Evolutionary conservation across 2,888 invertebrate species (phyloP).

Genomic region (Polia nebulosa): DNA sequence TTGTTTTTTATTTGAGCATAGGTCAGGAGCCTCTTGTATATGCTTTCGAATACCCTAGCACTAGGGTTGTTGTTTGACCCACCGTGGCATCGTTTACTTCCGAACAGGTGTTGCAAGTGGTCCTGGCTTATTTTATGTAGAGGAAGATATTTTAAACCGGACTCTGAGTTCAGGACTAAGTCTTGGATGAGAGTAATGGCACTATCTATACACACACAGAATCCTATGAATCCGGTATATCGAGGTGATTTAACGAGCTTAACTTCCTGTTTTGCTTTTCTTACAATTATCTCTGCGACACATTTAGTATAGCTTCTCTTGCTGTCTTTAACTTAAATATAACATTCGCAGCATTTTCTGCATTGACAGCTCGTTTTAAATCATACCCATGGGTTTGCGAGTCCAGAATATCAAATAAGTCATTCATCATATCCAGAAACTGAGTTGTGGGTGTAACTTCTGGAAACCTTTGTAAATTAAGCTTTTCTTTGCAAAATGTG

Average conservation of each 20-base stretch:
- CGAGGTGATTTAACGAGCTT: background rate
- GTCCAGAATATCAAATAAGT: constrained; percentile 13
- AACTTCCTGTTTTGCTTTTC: background rate
- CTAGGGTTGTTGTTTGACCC: constrained; percentile 7
- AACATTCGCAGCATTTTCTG: constrained; percentile 8
- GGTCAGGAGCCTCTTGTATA: background rate
- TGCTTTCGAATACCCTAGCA: constrained; percentile 2
- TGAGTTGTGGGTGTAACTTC: background rate
- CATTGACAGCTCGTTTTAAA: constrained; percentile 14
- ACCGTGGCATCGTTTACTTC: background rate
- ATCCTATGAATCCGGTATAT: constrained; percentile 1
- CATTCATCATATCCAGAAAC: constrained; percentile 10
- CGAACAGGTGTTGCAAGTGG: constrained; percentile 3
- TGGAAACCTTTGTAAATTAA: background rate
- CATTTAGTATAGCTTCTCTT: background rate
- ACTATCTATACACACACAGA: constrained; percentile 15
- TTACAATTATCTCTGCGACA: background rate
- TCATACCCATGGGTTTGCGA: constrained; percentile 5
- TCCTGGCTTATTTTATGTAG: constrained; percentile 17
- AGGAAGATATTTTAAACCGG: background rate
- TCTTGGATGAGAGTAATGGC: constrained; percentile 3
- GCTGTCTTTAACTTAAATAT: background rate
- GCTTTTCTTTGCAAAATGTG: background rate
- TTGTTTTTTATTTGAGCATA: constrained; percentile 3
- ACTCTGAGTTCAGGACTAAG: background rate